These are phyloP conservation scores for Acronicta aceris DNA, from an alignment of 2,888 invertebrate species.

Conservation along the genomic window DNA sequence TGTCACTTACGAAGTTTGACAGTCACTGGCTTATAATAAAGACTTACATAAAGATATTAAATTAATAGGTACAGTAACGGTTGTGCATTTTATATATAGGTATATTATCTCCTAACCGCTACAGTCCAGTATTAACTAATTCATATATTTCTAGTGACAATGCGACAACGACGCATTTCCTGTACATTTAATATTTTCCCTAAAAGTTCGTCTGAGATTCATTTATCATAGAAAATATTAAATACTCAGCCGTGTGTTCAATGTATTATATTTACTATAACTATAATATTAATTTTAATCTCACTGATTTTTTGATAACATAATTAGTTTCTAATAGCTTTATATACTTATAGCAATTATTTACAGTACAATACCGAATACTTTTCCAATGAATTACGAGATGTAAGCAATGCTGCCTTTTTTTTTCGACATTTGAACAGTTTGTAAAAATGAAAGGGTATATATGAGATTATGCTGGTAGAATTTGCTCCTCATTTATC, in stretches of 20 bases:
- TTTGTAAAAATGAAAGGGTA: slow-evolving; percentile 20
- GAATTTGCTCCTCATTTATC: slow-evolving; percentile 8
- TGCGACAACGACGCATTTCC: slow-evolving; percentile 63
- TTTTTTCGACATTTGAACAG: slow-evolving; percentile 39
- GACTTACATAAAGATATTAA: slow-evolving; percentile 69
- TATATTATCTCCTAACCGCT: slow-evolving; percentile 72
- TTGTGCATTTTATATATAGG: slow-evolving; percentile 76
- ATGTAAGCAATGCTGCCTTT: slow-evolving; percentile 66
- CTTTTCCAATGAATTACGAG: slow-evolving; percentile 61
- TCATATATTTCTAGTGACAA: slow-evolving; percentile 76
- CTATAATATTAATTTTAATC: slow-evolving; percentile 85
- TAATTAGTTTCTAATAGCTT: slow-evolving; percentile 83
- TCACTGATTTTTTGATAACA: slow-evolving; percentile 87
- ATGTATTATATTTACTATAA: slow-evolving; percentile 67
- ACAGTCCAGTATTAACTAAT: slow-evolving; percentile 71
- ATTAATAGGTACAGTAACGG: slow-evolving; percentile 66
- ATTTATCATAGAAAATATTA: slow-evolving; percentile 70
- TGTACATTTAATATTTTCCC: slow-evolving; percentile 76
- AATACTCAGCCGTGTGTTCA: slow-evolving; percentile 71
- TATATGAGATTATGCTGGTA: slow-evolving; percentile 2
- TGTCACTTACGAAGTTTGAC: slow-evolving; percentile 20
- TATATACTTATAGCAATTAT: slow-evolving; percentile 82
- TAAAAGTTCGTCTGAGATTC: slow-evolving; percentile 74
- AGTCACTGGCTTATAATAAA: slow-evolving; percentile 61
- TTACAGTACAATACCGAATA: slow-evolving; percentile 78